These are phyloP conservation scores for Papilio xuthus DNA, from an alignment of 1,140 invertebrate genomes.

Conservation along the genomic window DNA sequence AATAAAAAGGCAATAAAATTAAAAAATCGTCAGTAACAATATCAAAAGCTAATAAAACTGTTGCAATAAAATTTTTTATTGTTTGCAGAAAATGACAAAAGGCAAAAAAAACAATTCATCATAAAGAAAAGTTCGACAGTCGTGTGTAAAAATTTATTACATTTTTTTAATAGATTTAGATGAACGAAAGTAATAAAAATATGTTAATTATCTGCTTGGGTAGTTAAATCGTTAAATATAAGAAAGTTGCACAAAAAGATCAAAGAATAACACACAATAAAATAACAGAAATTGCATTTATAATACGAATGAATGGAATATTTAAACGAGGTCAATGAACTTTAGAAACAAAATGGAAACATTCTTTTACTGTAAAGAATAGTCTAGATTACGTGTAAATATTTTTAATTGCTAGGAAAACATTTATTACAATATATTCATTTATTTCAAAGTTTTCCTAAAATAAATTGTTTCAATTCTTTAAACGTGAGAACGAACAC, in stretches of 20 bases:
- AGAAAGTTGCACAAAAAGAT: background rate
- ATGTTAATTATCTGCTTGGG: slow-evolving; percentile 17
- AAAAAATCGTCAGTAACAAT: background rate
- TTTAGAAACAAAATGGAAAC: background rate
- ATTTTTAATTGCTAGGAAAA: too few relatives aligned
- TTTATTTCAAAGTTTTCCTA: too few relatives aligned
- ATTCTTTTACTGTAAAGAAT: background rate
- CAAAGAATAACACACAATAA: slow-evolving; percentile 1
- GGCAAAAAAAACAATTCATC: background rate
- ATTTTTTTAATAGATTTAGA: background rate
- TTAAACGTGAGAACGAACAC: too few relatives aligned
- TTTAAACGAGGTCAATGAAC: background rate
- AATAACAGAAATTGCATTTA: background rate
- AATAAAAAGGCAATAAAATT: background rate
- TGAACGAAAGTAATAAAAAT: slow-evolving; percentile 3
- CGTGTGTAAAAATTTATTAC: slow-evolving; percentile 1
- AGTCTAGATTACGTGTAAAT: background rate
- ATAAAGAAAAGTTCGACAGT: slow-evolving; percentile 6
- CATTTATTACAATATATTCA: too few relatives aligned
- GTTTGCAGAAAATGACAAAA: background rate
- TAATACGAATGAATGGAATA: background rate
- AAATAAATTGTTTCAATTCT: too few relatives aligned
- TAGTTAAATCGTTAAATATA: slow-evolving; percentile 12
- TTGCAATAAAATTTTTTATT: slow-evolving; percentile 20
- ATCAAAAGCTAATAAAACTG: slow-evolving; percentile 1